These are phyloP conservation scores for Tragelaphus buxtoni DNA, from an alignment of 2,113 vertebrate species.

Conservation along the genomic window DNA sequence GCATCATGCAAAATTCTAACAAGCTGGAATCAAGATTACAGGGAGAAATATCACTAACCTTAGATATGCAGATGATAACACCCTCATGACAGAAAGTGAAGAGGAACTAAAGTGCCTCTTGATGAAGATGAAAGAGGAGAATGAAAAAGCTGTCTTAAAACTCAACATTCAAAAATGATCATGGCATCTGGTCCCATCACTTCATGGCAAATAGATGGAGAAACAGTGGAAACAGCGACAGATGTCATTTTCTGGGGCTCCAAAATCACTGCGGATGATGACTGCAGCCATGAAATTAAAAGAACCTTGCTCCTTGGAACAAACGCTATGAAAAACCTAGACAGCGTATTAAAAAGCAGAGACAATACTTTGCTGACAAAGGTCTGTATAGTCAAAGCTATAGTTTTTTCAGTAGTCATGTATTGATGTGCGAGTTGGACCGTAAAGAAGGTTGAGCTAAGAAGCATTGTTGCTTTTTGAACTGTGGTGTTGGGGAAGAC, in stretches of 20 bases:
- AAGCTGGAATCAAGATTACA: not conserved
- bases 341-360: rapidly evolving
- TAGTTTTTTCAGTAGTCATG: not conserved
- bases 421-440: not conserved
- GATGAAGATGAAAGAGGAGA: not conserved
- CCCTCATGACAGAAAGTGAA: not conserved
- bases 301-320: not conserved
- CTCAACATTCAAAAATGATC: not conserved
- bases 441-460: not conserved
- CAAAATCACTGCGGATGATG: not conserved
- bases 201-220: not conserved
- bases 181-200: not conserved
- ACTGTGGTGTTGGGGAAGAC: not conserved
- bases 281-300: not conserved
- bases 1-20: not conserved
- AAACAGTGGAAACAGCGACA: not conserved
- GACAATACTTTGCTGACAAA: not conserved
- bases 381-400: not conserved
- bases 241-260: not conserved
- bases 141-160: not conserved
- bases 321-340: not conserved
- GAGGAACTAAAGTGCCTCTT: not conserved
- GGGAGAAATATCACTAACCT: not conserved
- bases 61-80: not conserved
- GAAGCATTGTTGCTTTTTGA: not conserved